Evolutionary conservation across 2,113 vertebrate species (phyloP), one percentile per base, ranked within the genome.

Genomic region (Taurulus bubalis): DNA sequence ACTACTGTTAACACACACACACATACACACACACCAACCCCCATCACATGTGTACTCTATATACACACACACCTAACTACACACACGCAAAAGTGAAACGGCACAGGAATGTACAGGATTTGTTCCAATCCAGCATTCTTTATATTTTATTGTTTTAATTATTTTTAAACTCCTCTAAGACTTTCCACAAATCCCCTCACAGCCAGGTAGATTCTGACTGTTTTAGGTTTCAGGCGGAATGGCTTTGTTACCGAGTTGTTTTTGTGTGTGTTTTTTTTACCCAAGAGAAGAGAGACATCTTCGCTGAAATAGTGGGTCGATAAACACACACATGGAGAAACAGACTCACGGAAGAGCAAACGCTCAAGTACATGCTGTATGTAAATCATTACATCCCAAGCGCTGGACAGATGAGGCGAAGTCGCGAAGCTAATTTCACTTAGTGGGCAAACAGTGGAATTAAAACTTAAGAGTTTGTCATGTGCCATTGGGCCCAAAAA

Each of bases 301-400:
- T 45, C 18, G 47, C 47, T 51, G 47, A 12, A 49, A 49, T 20
- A 51, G 47, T 51, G 47, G 18, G 20, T 15, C 18, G 45, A 47
- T 3, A 18, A 83, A 88, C 78, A 76, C 51, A 45, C 26, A 82
- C 65, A 72, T 49, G 28, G 73, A 75, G 65, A 71, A 74, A 66
- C 45, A 53, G 62, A 86, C 72, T 80, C 59, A 79, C 28, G 2
- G 58, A 75, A 1, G 63, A 74, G 74, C 53, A 81, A 83, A 84
- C 72, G 83, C 55, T 55, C 38, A 42, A n/a, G 16, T 56, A 79
- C 20, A 4, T 20, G 28, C 18, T 80, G 32, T 77, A 69, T 75
- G 74, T 79, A 77, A 69, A 83, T 71, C 10, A 59, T 45, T 53
- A 55, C 34, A 59, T 42, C 40, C 24, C 4, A 11, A n/a, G 36